Evolutionary conservation across 2,888 invertebrate genomes (phyloP), one percentile per base, ranked within the genome.

Genomic region (Ceratothoa steindachneri): DNA sequence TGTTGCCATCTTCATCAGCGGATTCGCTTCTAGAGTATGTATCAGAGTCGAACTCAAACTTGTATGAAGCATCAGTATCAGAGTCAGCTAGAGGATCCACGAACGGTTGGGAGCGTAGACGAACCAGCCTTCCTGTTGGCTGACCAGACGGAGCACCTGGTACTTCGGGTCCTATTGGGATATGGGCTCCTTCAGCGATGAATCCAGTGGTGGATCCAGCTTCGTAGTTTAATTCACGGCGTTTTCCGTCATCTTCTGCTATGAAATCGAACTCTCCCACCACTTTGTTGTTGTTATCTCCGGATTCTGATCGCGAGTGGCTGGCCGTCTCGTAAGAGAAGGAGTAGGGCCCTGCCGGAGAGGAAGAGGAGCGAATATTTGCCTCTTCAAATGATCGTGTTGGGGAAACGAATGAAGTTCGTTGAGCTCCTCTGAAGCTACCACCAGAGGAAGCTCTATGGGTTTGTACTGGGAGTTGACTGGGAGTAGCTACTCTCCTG

Each of bases 181-280:
- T 73, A 51, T 78, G 80, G 27, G 73, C 71, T n/a, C 77, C 80
- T 55, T 74, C 75, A 22, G 77, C 77, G 53, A 80, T 72, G 67
- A 80, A 80, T 7, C 80, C 80, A 65, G 72, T 76, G 0, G 73
- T 73, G 12, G 78, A 72, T 24, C 80, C 77, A 22, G 81, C 80
- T 30, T 80, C 75, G 65, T 80, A 80, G 29, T 72, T 69, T 2
- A 80, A 75, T 9, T 67, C 71, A 19, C 81, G 65, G 15, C 67
- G 51, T 51, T 77, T 65, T 0, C 81, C 81, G 53, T 82, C 82
- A 53, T 78, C 77, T 24, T 81, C 80, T 24, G 81, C 76, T 7
- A 73, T 75, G 72, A 81, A 82, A 30, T 80, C 78, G 72, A 81
- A 81, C 27, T 71, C 73, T 51, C 81, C 81, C 5, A 69, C 64